A percentile compares a stretch with the other conserved stretches of the same genome.
Evolutionary conservation across 2,113 vertebrate species (phyloP).

Genomic region (Tachycineta bicolor): DNA sequence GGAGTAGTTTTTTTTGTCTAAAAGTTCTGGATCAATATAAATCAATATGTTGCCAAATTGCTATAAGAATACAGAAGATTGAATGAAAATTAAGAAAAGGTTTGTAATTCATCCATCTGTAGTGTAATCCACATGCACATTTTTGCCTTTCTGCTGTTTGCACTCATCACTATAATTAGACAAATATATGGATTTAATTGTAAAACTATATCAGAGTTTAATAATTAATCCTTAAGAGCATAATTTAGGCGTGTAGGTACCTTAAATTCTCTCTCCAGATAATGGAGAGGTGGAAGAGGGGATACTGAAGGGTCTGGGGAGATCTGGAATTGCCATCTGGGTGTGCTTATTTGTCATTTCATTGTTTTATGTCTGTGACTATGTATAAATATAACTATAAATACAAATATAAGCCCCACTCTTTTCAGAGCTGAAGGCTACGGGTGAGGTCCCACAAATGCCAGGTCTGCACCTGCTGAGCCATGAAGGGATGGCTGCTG

Average conservation of each 20-base stretch:
- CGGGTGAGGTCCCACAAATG: neutral
- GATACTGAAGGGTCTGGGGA: neutral
- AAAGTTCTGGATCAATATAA: neutral
- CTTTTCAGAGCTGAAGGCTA: neutral
- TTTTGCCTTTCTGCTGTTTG: neutral
- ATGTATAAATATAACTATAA: rapidly evolving
- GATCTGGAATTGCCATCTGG: neutral
- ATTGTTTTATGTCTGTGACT: rapidly evolving
- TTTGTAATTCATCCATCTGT: neutral
- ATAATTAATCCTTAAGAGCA: neutral
- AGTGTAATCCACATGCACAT: neutral
- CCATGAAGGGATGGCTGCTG: neutral
- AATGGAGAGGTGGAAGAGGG: neutral
- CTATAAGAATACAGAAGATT: neutral
- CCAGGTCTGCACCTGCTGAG: neutral
- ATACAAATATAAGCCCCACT: neutral
- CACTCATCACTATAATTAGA: neutral
- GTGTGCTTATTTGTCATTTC: neutral
- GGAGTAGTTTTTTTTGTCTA: neutral
- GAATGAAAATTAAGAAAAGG: neutral
- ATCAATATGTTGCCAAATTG: neutral
- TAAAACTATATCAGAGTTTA: neutral
- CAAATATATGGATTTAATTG: neutral
- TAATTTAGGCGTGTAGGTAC: neutral
- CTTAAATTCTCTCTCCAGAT: neutral